Evolutionary conservation across 1,140 invertebrate genomes (phyloP).

Genomic region (Papilio aristodemus): DNA sequence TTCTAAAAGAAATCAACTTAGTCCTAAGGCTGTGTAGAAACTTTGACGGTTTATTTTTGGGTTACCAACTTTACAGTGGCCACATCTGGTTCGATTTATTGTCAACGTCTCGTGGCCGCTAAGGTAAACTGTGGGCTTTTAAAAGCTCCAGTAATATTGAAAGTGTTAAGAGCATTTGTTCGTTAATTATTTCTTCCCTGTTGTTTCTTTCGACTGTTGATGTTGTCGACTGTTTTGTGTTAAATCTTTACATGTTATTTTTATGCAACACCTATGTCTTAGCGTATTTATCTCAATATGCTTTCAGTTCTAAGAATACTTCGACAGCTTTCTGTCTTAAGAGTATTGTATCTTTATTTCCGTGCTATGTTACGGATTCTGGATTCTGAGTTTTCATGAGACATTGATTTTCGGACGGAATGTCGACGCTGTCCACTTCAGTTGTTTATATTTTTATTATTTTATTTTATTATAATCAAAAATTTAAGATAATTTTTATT

Average conservation of each 20-base stretch:
- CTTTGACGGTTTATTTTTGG: constrained; percentile 24
- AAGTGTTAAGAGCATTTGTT: constrained; percentile 28
- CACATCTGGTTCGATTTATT: constrained; percentile 34
- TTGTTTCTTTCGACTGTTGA: neutral
- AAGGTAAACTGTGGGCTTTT: constrained; percentile 33
- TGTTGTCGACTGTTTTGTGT: neutral
- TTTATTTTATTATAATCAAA: too few relatives aligned
- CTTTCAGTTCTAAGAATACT: too few relatives aligned
- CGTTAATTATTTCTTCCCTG: neutral
- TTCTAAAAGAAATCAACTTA: constrained; percentile 15
- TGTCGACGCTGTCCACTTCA: too few relatives aligned
- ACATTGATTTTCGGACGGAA: too few relatives aligned
- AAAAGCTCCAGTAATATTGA: constrained; percentile 24
- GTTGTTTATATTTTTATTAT: too few relatives aligned
- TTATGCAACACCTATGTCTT: neutral
- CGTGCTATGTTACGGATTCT: too few relatives aligned
- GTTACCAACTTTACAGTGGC: neutral
- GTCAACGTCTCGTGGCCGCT: constrained; percentile 20
- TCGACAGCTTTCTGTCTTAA: too few relatives aligned
- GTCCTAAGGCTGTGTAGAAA: constrained; percentile 9
- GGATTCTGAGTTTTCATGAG: too few relatives aligned
- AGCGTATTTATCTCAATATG: neutral
- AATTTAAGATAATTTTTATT: neutral
- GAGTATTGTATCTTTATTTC: too few relatives aligned
- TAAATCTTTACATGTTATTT: constrained; percentile 2